Evolutionary conservation across 2,888 invertebrate species (phyloP).

Genomic region (Meghimatium bilineatum): DNA sequence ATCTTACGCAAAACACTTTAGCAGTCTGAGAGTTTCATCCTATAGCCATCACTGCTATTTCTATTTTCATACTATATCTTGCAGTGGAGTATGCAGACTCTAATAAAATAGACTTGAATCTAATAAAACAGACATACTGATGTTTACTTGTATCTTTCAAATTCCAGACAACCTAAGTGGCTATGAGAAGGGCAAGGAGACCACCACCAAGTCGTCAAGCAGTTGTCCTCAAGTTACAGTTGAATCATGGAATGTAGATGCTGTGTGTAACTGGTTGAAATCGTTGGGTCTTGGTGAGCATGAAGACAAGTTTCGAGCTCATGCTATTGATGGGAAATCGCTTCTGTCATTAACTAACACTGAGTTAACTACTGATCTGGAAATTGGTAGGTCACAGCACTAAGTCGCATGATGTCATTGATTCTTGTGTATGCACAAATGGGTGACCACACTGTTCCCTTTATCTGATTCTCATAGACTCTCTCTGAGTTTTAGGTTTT

Average conservation of each 20-base stretch:
- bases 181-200: constrained; percentile 51
- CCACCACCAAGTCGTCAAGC: neutral
- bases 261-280: constrained; percentile 82
- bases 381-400: constrained; percentile 76
- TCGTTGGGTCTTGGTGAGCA: constrained; percentile 80
- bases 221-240: constrained; percentile 42
- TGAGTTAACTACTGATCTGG: constrained; percentile 68
- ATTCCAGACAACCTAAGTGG: constrained; percentile 52
- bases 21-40: too few species aligned
- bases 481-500: too few species aligned
- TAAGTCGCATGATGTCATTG: too few species aligned
- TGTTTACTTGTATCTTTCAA: neutral
- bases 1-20: too few species aligned
- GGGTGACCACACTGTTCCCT: too few species aligned
- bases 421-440: too few species aligned
- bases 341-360: constrained; percentile 79
- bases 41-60: too few species aligned
- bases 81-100: too few species aligned
- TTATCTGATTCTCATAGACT: too few species aligned
- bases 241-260: constrained; percentile 80
- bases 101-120: too few species aligned
- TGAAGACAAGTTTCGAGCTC: constrained; percentile 77
- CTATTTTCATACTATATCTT: too few species aligned
- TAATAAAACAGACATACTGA: neutral
- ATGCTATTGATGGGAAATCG: constrained; percentile 81